Conservation (phyloP, 2,113 vertebrate species). For the Argyrosomus japonicus region DNA sequence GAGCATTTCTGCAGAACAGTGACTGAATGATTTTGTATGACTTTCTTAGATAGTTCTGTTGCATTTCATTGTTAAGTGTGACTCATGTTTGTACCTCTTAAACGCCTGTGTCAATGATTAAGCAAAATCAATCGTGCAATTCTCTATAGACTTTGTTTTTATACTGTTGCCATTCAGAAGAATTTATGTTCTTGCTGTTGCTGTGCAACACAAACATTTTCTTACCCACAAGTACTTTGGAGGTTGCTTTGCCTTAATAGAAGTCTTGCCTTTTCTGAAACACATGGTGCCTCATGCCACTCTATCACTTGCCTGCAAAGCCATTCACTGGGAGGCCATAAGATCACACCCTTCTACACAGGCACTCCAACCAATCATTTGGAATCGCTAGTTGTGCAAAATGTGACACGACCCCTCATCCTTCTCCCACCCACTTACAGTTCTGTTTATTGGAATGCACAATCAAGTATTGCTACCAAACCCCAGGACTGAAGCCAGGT, state of each 20-base stretch:
- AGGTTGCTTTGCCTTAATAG: conserved; percentile 18
- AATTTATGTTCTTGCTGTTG: conserved; percentile 77
- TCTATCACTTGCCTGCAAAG: not conserved
- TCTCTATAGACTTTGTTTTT: conserved; percentile 30
- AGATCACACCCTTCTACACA: not conserved
- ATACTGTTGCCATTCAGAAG: conserved; percentile 73
- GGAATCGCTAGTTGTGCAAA: not conserved
- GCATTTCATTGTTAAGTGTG: conserved; percentile 29
- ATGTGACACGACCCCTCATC: not conserved
- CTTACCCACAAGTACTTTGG: conserved; percentile 25
- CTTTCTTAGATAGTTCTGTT: conserved; percentile 42
- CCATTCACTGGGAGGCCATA: not conserved
- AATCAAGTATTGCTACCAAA: not conserved
- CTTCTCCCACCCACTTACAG: not conserved
- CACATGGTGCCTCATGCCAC: not conserved
- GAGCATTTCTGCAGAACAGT: conserved; percentile 58
- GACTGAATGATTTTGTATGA: conserved; percentile 70
- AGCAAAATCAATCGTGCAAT: conserved; percentile 34
- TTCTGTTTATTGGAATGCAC: conserved; percentile 4
- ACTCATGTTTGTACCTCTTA: conserved; percentile 43
- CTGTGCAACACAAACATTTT: conserved; percentile 79
- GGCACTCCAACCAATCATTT: not conserved
- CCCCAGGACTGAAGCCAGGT: not conserved
- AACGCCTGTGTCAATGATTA: conserved; percentile 23
- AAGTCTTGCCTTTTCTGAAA: not conserved